Evolutionary conservation across 2,888 invertebrate species (phyloP), one percentile per base, ranked within the genome.

Genomic region (Yponomeuta malinellus): DNA sequence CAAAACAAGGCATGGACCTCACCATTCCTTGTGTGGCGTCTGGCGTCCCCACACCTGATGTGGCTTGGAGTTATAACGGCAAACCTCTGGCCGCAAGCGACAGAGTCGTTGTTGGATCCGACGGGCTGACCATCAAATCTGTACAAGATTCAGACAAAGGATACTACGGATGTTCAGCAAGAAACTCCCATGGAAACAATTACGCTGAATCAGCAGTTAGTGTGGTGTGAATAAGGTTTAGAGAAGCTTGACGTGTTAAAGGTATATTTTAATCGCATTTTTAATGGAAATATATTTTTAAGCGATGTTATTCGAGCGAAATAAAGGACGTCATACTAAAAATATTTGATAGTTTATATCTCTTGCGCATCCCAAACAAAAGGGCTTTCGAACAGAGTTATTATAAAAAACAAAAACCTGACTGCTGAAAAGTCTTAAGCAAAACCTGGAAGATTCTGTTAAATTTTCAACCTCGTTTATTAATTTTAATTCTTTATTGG

Each of bases 141-240:
- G 81, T 81, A 0, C 79, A 83, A 72, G 81, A 83, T 43, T 71
- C 71, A 1, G 84, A 88, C 72, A 76, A 76, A 1, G 90, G 90
- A 0, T 89, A 88, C 70, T 90, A 90, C 69, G 90, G 87, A 1
- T 90, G 90, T 74, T 75, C 72, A 31, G 86, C 82, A 1, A 74
- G 75, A 1, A 89, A 87, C 31, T 15, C 52, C 52, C 52, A 59
- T 15, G 52, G 52, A 15, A 59, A 59, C 15, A 59, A 59, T 15
- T 59, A 15, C 52, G 15, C 52, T 15, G 52, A 59, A 59, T 59
- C 52, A 0, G 52, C 52, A 15, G 52, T 59, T 15, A 15, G 12
- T 15, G 52, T 59, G 52, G 15, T 15, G 52, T 59, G 15, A 15
- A 59, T 12, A 59, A 12, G 15, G 12, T 15, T 12, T 4, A 59